Conservation (phyloP, 2,888 invertebrate genomes). For the Apamea epomidion region DNA sequence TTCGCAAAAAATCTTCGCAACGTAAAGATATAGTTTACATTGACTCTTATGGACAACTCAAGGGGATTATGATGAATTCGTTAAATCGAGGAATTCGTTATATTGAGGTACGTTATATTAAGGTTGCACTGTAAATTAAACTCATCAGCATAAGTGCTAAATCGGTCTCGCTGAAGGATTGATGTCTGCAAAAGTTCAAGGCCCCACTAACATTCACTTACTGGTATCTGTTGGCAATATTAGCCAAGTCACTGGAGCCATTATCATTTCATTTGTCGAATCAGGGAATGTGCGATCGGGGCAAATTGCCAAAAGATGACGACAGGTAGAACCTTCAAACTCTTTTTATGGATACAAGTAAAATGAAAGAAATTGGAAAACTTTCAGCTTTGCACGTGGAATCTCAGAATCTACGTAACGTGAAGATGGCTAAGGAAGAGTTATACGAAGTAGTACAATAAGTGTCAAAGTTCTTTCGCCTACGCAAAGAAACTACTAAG, state of each 20-base stretch:
- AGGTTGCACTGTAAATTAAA: not conserved
- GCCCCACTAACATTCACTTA: conserved; percentile 20
- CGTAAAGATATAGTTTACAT: too few relatives aligned
- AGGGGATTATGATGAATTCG: too few relatives aligned
- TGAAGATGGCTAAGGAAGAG: not conserved
- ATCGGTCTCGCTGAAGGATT: conserved; percentile 23
- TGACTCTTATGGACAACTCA: too few relatives aligned
- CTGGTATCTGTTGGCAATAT: conserved; percentile 49
- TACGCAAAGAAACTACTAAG: not conserved
- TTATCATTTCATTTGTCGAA: conserved; percentile 39
- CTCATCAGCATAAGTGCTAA: conserved; percentile 37
- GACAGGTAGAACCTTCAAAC: conserved; percentile 30
- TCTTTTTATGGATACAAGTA: conserved; percentile 7
- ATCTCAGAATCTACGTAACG: not conserved
- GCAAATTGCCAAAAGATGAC: conserved; percentile 46
- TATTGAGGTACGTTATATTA: too few relatives aligned
- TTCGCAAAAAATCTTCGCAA: too few relatives aligned
- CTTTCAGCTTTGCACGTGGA: not conserved
- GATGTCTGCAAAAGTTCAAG: conserved; percentile 47
- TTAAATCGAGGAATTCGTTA: too few relatives aligned
- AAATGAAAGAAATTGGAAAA: not conserved
- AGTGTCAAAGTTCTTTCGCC: not conserved
- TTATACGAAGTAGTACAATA: not conserved
- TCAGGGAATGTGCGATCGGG: conserved; percentile 8
- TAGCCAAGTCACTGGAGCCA: conserved; percentile 37